Evolutionary conservation across 2,113 vertebrate genomes (phyloP), one percentile per base, ranked within the genome.

Genomic region (Nothobranchius furzeri): DNA sequence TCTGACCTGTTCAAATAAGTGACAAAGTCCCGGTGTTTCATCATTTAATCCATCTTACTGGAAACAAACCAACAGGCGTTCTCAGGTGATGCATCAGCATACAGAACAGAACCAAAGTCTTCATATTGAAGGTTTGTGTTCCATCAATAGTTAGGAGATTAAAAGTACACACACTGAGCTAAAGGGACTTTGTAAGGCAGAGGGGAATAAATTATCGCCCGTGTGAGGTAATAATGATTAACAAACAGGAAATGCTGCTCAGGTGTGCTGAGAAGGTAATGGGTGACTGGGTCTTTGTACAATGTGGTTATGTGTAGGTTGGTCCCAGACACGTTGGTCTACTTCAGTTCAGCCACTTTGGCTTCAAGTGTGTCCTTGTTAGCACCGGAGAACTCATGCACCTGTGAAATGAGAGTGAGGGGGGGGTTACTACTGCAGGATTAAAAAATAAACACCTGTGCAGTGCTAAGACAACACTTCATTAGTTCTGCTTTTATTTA

Each of bases 301-400:
- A 24, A 15, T 14, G 20, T 20, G 12, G 15, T 12, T 20, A n/a
- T 11, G 20, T 42, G 40, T 37, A 43, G 54, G 49, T 8, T 43
- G 52, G 30, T 52, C 45, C 7, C 1, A 3, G 9, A 35, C 2
- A 9, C 12, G 60, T 20, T 10, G 42, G 25, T 45, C 30, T 51
- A 54, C 59, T 56, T 72, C 0, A 55, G 12, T 0, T 0, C 0
- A 0, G 0, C 0, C 17, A 92, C 1, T 4, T 42, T 75, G 0
- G 64, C 4, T 0, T 1, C 0, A 40, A 93, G 73, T 1, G 8
- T 63, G 0, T 0, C 0, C 0, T 0, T 0, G 45, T 86, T 82
- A 1, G 88, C 73, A 0, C 92, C 91, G 1, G 86, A 78, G 70
- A 93, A 89, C 0, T 84, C 64, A 0, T 17, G 0, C 20, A 92